These are phyloP conservation scores for Ormyrus labotus DNA, from an alignment of 2,888 invertebrate species.

Conservation along the genomic window DNA sequence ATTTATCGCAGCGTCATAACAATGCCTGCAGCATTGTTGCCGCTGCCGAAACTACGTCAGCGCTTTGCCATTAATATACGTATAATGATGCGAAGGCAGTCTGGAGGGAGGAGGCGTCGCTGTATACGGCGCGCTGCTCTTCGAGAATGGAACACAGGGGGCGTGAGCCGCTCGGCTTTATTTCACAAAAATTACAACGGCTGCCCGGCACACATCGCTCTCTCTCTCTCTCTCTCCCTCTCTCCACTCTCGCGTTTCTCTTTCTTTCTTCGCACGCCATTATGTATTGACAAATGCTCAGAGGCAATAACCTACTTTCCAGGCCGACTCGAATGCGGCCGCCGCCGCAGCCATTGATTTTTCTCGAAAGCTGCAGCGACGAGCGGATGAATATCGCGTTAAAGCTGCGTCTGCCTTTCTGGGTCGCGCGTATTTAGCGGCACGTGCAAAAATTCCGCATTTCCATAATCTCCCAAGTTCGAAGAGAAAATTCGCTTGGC, in stretches of 20 bases:
- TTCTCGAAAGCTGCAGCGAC: not conserved
- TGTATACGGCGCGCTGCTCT: constrained; percentile 1
- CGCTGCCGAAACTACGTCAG: constrained; percentile 3
- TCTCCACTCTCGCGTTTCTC: not conserved
- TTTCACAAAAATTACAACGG: constrained; percentile 42
- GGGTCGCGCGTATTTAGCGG: not conserved
- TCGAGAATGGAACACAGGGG: constrained; percentile 26
- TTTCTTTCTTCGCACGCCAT: constrained; percentile 3
- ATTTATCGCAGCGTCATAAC: constrained; percentile 32
- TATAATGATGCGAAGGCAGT: constrained; percentile 12
- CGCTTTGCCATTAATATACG: constrained; percentile 31
- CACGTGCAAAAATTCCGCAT: too few species aligned
- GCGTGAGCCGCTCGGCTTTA: constrained; percentile 23
- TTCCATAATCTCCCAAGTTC: too few species aligned
- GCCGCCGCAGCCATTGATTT: constrained; percentile 18
- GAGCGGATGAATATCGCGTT: constrained; percentile 9
- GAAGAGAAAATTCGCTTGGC: not conserved
- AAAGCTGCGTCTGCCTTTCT: constrained; percentile 20
- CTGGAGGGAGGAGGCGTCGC: not conserved
- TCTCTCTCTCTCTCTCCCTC: constrained; percentile 4
- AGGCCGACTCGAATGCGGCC: not conserved
- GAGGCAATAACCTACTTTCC: constrained; percentile 45
- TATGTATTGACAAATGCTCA: constrained; percentile 43
- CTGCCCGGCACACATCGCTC: not conserved
- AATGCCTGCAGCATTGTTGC: not conserved